Percentiles rank a stretch among this genome's conserved stretches.
Evolutionary conservation across 2,113 vertebrate species (phyloP).

Genomic region (Cynocephalus volans): DNA sequence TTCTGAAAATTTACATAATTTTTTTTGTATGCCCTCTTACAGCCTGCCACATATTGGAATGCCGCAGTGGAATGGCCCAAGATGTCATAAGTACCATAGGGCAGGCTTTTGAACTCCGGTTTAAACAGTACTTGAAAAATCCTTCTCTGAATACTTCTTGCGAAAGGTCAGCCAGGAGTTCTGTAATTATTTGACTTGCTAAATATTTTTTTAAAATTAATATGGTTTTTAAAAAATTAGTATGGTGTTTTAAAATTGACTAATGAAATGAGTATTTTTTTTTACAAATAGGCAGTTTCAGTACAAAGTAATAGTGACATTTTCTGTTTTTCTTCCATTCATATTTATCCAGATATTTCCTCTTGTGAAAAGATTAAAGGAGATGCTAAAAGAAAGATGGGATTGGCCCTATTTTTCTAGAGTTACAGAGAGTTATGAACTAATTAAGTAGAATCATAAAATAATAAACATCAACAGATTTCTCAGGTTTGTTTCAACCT

Average conservation of each 20-base stretch:
- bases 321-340: conserved; percentile 16
- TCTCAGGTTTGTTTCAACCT: not conserved
- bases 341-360: not conserved
- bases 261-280: conserved; percentile 35
- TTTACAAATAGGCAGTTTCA: not conserved
- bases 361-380: not conserved
- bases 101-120: conserved; percentile 96
- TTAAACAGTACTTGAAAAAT: conserved; percentile 94
- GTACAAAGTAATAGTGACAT: not conserved
- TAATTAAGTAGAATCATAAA: not conserved
- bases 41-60: conserved; percentile 97
- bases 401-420: not conserved
- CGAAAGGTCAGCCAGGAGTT: conserved; percentile 91
- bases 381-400: not conserved
- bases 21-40: conserved; percentile 70
- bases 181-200: conserved; percentile 45
- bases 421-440: not conserved
- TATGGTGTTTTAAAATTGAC: conserved; percentile 9
- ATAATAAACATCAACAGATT: not conserved
- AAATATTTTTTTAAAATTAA: not conserved
- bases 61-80: conserved; percentile 91
- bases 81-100: conserved; percentile 96
- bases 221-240: conserved; percentile 36
- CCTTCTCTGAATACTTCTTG: conserved; percentile 88
- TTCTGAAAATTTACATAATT: not conserved